These are phyloP conservation scores for Aselliscus stoliczkanus DNA, from an alignment of 2,797 vertebrate genomes.

Conservation along the genomic window DNA sequence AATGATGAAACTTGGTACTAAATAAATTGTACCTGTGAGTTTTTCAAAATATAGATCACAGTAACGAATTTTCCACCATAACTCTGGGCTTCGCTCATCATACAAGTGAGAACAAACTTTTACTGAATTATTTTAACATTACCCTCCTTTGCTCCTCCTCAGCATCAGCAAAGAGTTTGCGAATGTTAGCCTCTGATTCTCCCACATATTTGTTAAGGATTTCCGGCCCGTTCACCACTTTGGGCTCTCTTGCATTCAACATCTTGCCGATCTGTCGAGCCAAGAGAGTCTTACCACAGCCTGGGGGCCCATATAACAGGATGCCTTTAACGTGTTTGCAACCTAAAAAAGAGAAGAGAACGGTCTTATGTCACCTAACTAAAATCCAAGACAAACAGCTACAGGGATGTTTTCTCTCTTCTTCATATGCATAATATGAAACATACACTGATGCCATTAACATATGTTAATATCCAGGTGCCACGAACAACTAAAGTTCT, in stretches of 20 bases:
- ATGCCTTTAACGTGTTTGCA: constrained; percentile 99
- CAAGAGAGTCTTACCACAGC: constrained; percentile 98
- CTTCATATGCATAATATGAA: constrained; percentile 14
- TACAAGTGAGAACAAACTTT: neutral
- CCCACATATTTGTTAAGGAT: constrained; percentile 99
- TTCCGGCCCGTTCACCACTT: constrained; percentile 96
- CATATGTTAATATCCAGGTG: neutral
- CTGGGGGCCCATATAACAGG: constrained; percentile 93
- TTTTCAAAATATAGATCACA: constrained; percentile 2
- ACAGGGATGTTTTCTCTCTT: constrained; percentile 4
- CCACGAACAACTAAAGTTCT: neutral
- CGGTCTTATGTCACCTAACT: neutral
- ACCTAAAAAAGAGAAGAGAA: constrained; percentile 80
- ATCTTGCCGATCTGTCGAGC: constrained; percentile 98
- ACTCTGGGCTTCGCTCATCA: neutral
- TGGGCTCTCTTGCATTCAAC: constrained; percentile 97
- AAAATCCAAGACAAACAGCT: neutral
- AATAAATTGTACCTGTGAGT: neutral
- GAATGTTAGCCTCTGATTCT: constrained; percentile 97
- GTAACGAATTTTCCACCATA: neutral
- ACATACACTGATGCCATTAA: neutral
- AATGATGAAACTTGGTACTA: neutral
- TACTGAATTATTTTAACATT: constrained; percentile 48
- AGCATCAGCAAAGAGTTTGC: constrained; percentile 97
- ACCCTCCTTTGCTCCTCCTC: constrained; percentile 98